Evolutionary conservation across 2,113 vertebrate species (phyloP).

Genomic region (Bettongia penicillata): DNA sequence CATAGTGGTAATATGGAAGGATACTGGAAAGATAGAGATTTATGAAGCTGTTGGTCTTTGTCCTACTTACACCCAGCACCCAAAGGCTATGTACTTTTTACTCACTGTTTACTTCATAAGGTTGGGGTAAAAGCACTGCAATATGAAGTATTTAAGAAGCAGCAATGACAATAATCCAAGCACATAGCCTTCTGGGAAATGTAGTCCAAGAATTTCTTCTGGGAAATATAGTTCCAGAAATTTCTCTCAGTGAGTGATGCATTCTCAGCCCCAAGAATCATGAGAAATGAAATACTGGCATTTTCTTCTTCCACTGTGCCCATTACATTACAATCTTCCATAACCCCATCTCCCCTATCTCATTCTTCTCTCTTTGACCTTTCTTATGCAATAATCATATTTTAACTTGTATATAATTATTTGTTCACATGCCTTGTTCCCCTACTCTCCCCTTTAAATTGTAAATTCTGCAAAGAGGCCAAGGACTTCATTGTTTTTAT

Average conservation of each 20-base stretch:
- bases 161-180: background rate
- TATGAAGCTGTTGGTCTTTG: background rate
- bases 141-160: background rate
- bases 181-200: background rate
- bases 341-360: background rate
- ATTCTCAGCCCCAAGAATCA: background rate
- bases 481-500: background rate
- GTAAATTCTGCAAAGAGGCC: background rate
- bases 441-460: background rate
- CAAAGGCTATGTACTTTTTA: background rate
- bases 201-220: background rate
- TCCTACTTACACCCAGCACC: background rate
- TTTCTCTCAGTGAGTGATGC: background rate
- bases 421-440: background rate
- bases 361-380: background rate
- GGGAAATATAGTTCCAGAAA: background rate
- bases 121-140: background rate
- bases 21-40: background rate
- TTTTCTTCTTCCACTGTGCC: background rate
- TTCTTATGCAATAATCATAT: background rate
- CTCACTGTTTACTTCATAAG: background rate
- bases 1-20: background rate
- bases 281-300: background rate
- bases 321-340: background rate
- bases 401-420: background rate